Base-by-base conservation (phyloP, 2,113 vertebrate genomes). In the Chelonoidis abingdonii region DNA sequence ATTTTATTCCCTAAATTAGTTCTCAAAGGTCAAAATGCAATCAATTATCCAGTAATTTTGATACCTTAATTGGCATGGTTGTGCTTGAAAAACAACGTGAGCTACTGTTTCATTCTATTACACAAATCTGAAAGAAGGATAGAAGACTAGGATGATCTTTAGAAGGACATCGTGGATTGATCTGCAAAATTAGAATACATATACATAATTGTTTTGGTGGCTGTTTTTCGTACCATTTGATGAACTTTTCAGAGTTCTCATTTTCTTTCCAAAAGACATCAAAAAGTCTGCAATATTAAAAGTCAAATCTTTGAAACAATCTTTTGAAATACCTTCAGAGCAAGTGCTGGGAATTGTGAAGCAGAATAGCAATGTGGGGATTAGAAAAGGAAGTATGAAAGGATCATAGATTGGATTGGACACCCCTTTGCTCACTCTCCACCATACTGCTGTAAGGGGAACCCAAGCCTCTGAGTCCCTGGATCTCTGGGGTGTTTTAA, bases 21-120 rank as follows among this genome's bases (percentile, higher is more conserved):
- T 96, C 94, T 98, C 97, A 98, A 95, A 98, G 97, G 96, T 98
- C 97, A 98, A 98, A 97, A 98, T 97, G 65, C 1, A 56, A 98
- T 97, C 95, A 98, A 95, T 97, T 97, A 97, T 90, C 95, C 97
- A 92, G 91, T 94, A 84, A 96, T 97, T 96, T 96, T 80, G 69
- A 90, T 96, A 80, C 81, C 87, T 97, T 98, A 98, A 98, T 98
- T 98, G 91, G 94, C 96, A 94, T 56, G 10, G 81, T 91, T 94
- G 92, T 96, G 65, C 93, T 97, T 96, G 92, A 93, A 97, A 97
- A 88, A 89, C 21, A 96, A 97, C 90, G 84, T 85, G 89, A 86
- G 90, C 90, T 89, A 83, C 80, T 88, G 22, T 79, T 96, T 65
- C 86, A 88, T 97, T 97, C 80, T 95, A n/a, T 88, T 82, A 87